Conservation (phyloP, 2,113 vertebrate genomes). For the Hystrix cristata region DNA sequence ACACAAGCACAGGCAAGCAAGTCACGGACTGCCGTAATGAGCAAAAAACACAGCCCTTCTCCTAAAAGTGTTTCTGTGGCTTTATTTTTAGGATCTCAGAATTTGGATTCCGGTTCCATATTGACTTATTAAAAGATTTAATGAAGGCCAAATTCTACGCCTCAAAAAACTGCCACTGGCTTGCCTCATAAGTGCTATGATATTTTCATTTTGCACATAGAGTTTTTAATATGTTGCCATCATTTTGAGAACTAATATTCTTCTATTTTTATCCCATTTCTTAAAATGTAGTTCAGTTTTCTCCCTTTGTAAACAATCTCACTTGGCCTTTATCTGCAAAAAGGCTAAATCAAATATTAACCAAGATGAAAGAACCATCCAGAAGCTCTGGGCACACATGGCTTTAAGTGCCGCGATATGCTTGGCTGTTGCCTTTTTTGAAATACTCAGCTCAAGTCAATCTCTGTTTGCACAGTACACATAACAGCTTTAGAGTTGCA, state of each 20-base stretch:
- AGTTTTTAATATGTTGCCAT: constrained; percentile 31
- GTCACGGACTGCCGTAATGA: background rate
- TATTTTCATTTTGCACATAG: constrained; percentile 3
- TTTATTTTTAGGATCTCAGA: constrained; percentile 57
- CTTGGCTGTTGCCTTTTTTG: constrained; percentile 16
- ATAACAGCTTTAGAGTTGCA: background rate
- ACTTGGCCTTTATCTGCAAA: constrained; percentile 33
- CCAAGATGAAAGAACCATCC: background rate
- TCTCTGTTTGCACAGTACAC: background rate
- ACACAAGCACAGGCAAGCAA: background rate
- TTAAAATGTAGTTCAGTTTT: background rate
- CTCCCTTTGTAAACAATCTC: background rate
- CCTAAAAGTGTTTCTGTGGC: background rate
- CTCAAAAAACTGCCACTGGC: background rate
- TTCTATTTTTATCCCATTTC: constrained; percentile 37
- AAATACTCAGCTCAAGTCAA: background rate
- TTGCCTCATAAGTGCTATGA: background rate
- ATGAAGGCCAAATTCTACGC: constrained; percentile 23
- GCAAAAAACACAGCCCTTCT: background rate
- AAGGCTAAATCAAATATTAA: constrained; percentile 64
- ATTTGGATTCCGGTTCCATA: constrained; percentile 55
- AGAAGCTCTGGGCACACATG: background rate
- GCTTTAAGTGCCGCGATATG: background rate
- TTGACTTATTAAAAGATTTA: constrained; percentile 49
- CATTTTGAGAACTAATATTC: background rate